Base-by-base conservation (phyloP, 2,888 invertebrate genomes). In the Romanomermis culicivorax region DNA sequence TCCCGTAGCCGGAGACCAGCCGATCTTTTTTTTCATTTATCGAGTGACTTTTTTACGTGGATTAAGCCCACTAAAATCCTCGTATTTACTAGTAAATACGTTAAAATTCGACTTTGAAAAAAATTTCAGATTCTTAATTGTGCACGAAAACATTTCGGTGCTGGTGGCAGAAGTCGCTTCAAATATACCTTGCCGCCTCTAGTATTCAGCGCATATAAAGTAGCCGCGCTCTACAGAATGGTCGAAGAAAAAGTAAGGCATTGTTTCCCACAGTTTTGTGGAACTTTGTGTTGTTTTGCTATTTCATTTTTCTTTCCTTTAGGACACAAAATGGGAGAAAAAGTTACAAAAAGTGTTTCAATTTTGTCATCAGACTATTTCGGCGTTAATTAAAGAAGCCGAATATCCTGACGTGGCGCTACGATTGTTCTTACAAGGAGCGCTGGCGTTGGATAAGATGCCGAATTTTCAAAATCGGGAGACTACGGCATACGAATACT, bases 311-410 rank as follows among this genome's bases (percentile, higher is more conserved):
- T 11, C 7, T 36, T 7, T 36, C 11, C 36, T 60, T 53, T 54
- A 83, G 80, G 93, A 95, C 69, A 85, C 85, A 54, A 85, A 88
- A 76, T 97, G 95, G 93, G 86, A 91, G 71, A 91, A 88, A 71
- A 95, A 97, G 69, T 88, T 93, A 65, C 84, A 85, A 70, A 95
- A 93, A 73, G 89, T 97, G 61, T 87, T 97, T 75, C 87, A 93
- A 72, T 95, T 93, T 70, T 93, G 89, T 67, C 91, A 91, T 70
- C 83, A 86, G 64, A 93, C 91, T 0, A 87, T 97, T 64, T 83
- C 82, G 26, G 85, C 85, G 56, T 74, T 97, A 52, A 86, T 89
- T 49, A 59, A 62, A 53, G 93, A 95, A 70, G 89, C 88, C 0
- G 95, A 95, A 68, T 74, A 88, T 48, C 84, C 91, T 0, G 95